Conservation (phyloP, 2,797 vertebrate species). For the Galago senegalensis region DNA sequence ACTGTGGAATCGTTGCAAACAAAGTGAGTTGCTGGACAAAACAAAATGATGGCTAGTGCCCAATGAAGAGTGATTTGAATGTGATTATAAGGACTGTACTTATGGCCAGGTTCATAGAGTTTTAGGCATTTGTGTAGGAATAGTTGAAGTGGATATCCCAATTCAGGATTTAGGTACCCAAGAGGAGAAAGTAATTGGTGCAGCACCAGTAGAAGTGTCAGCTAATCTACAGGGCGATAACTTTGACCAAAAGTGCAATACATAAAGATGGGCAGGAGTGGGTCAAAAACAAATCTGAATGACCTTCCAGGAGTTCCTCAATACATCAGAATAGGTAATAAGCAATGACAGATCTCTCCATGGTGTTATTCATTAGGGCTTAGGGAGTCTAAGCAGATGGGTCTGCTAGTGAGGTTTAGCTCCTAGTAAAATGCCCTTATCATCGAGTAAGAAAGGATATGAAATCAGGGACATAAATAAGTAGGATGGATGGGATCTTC, state of each 20-base stretch:
- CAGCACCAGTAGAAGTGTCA: neutral
- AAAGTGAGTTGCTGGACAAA: neutral
- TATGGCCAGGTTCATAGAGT: neutral
- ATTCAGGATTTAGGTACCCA: neutral
- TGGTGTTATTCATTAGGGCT: neutral
- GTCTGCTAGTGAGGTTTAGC: neutral
- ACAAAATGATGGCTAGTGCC: neutral
- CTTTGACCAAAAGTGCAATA: neutral
- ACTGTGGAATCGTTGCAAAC: neutral
- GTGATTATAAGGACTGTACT: neutral
- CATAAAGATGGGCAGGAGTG: neutral
- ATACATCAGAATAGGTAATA: neutral
- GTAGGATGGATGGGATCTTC: neutral
- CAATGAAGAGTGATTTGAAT: neutral
- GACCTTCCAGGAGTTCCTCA: neutral
- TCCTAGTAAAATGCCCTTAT: neutral
- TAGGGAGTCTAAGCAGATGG: neutral
- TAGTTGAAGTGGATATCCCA: neutral
- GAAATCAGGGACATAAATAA: neutral
- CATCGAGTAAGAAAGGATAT: neutral
- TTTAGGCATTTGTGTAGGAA: neutral
- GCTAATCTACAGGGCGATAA: neutral
- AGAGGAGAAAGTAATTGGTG: neutral
- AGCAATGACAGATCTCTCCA: neutral
- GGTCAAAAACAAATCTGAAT: neutral